Evolutionary conservation across 2,113 vertebrate species (phyloP), one percentile per base, ranked within the genome.

Genomic region (Symphodus melops): DNA sequence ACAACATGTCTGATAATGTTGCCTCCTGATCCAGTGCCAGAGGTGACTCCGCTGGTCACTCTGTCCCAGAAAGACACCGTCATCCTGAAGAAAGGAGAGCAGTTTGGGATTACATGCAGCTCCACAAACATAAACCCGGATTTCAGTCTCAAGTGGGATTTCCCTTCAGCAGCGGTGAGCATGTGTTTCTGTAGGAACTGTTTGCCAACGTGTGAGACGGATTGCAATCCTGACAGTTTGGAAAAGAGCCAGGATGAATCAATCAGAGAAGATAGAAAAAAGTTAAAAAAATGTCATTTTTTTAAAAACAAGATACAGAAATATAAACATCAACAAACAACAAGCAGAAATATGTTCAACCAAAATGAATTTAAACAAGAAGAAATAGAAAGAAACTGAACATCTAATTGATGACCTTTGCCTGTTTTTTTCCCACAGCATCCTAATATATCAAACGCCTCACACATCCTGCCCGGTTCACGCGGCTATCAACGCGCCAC

Each of bases 71-170:
- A 68, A 60, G 89, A 87, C 64, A 75, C 37, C 0, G 63, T 93
- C 44, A 91, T 95, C 37, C 76, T 94, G 71, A 93, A 83, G 61
- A 87, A 75, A 59, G 92, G 90, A 23, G 91, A 95, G 68, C 61
- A 52, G 65, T 91, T 95, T 72, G 70, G 91, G 66, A 69, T 94
- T 0, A 89, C 83, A 65, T 95, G 94, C 23, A 93, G 79, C 80
- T 90, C 92, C 68, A 69, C 79, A 76, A 94, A 95, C 64, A 70
- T 93, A 77, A 93, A 95, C 90, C 86, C 89, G 9, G 88, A 94
- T 58, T 86, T 94, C 62, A 86, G 68, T 46, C 58, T 95, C 49
- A 90, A 65, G 21, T 95, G 94, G 94, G 69, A 86, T 68, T 83
- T 83, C 64, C 94, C 93, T n/a, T 37, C 60, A 5, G 57, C 69